Conservation (phyloP, 2,888 invertebrate species). For the Aquatica leii region DNA sequence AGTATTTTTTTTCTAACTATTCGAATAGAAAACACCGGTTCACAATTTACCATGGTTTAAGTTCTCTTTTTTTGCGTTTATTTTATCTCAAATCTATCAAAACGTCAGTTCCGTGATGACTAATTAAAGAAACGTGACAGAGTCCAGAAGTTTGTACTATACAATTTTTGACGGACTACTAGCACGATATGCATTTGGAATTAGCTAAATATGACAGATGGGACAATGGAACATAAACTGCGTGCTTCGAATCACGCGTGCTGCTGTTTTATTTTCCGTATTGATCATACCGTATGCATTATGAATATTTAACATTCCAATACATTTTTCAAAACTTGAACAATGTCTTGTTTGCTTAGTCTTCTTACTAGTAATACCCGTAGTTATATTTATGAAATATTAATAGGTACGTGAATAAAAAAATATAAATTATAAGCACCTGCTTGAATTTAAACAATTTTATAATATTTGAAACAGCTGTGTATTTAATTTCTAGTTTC, state of each 20-base stretch:
- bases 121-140: conserved; percentile 54
- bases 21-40: too few species aligned
- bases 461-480: conserved; percentile 7
- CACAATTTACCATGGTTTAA: too few species aligned
- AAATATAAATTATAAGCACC: neutral
- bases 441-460: conserved; percentile 8
- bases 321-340: conserved; percentile 16
- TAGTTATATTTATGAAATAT: conserved; percentile 1
- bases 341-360: conserved; percentile 15
- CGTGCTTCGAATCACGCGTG: conserved; percentile 53
- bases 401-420: neutral
- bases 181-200: conserved; percentile 54
- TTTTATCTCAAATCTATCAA: conserved; percentile 48
- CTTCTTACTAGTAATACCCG: neutral
- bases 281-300: conserved; percentile 34
- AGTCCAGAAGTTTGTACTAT: conserved; percentile 48
- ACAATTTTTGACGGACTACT: conserved; percentile 45
- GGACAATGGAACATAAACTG: conserved; percentile 57
- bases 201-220: conserved; percentile 54
- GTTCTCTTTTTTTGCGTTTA: conserved; percentile 44
- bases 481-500: too few species aligned
- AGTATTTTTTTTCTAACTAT: too few species aligned
- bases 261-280: conserved; percentile 46
- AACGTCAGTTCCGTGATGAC: conserved; percentile 47
- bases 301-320: conserved; percentile 34